Conservation (phyloP, 2,113 vertebrate species). For the Prinia subflava region DNA sequence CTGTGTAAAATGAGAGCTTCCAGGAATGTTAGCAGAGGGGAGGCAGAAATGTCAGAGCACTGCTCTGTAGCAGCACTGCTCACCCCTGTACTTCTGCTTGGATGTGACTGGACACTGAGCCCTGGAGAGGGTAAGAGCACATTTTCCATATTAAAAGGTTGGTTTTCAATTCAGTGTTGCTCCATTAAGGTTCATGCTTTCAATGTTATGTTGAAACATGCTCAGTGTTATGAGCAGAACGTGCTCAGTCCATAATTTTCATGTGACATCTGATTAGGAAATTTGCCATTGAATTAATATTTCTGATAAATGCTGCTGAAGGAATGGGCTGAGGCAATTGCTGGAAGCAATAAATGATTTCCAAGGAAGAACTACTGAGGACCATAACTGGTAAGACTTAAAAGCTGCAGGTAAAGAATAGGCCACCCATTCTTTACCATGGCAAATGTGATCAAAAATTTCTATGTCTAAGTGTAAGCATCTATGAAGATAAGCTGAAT, state of each 20-base stretch:
- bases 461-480: background rate
- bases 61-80: conserved; percentile 16
- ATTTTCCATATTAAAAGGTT: background rate
- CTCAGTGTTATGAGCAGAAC: background rate
- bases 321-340: background rate
- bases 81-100: background rate
- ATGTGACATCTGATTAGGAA: background rate
- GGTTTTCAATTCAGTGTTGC: background rate
- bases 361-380: background rate
- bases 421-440: background rate
- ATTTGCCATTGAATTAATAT: background rate
- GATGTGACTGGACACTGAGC: conserved; percentile 8
- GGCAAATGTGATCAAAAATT: background rate
- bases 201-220: background rate
- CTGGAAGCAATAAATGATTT: background rate
- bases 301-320: background rate
- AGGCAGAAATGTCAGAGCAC: conserved; percentile 17
- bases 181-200: background rate
- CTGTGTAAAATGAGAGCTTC: conserved; percentile 69
- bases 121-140: conserved; percentile 29
- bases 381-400: background rate
- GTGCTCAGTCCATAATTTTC: background rate
- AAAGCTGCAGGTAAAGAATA: background rate
- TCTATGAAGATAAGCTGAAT: background rate
- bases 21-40: conserved; percentile 17